These are phyloP conservation scores for Lophura nycthemera DNA, from an alignment of 2,113 vertebrate genomes.

Conservation along the genomic window DNA sequence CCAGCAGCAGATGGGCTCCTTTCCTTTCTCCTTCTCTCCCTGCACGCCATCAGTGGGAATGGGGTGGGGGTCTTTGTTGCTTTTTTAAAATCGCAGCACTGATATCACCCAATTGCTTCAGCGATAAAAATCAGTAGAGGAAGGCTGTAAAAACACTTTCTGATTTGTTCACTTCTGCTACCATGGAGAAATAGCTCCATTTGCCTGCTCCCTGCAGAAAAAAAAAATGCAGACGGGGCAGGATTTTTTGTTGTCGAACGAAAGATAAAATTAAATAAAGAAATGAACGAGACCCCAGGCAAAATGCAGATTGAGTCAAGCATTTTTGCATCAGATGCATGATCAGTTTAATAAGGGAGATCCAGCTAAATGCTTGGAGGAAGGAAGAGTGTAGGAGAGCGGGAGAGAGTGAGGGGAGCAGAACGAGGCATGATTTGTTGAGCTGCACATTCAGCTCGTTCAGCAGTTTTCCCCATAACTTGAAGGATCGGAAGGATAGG, in stretches of 20 bases:
- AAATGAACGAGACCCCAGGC: not conserved
- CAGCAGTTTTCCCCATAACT: slow-evolving; percentile 9
- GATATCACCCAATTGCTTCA: slow-evolving; percentile 1
- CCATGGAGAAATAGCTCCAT: slow-evolving; percentile 14
- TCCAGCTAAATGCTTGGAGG: not conserved
- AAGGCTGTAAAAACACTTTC: not conserved
- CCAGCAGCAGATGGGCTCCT: not conserved
- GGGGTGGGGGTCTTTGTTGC: rapidly evolving
- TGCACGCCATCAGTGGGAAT: not conserved
- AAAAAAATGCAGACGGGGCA: slow-evolving; percentile 2
- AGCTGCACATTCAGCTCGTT: slow-evolving; percentile 11
- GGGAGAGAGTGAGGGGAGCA: not conserved
- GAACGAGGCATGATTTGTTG: not conserved
- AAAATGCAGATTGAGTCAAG: slow-evolving; percentile 43
- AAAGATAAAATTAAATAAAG: slow-evolving; percentile 31
- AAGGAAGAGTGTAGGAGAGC: not conserved
- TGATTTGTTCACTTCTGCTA: slow-evolving; percentile 5
- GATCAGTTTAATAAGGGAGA: slow-evolving; percentile 31
- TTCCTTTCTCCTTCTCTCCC: not conserved
- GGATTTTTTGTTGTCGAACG: not conserved
- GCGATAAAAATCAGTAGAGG: slow-evolving; percentile 15
- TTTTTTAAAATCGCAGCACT: not conserved
- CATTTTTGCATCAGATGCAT: slow-evolving; percentile 21
- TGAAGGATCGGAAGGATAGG: not conserved
- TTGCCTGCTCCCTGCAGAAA: not conserved